Evolutionary conservation across 2,113 vertebrate species (phyloP), one percentile per base, ranked within the genome.

Genomic region (Ranitomeya imitator): DNA sequence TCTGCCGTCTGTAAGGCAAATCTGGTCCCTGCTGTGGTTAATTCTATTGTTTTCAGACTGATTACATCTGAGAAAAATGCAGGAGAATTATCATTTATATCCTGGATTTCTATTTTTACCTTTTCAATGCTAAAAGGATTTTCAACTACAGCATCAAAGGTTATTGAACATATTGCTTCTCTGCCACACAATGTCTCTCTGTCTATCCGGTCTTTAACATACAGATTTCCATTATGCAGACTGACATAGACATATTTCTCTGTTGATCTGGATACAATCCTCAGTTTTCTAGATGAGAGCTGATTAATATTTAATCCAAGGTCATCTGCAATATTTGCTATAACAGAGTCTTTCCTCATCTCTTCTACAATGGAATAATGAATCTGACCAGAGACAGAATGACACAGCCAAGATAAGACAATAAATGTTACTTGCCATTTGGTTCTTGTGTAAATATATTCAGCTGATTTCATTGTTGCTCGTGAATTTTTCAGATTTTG

Each of bases 31-130:
- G 90, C 57, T 23, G 89, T 4, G 3, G 91, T 93, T 14, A 89
- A 91, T 92, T 96, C 94, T 86, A 91, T 94, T 59, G 94, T 94
- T 92, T 94, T 90, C 85, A 94, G 93, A 59, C 91, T 93, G 6
- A 95, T 2, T 78, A 16, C 8, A 18, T 21, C 19, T 78, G 67
- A 12, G 23, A 71, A n/a, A 60, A 59, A 61, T 37, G 31, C 21
- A n/a, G 86, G 86, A n/a, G 86, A 26, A 65, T 90, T 77, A 14
- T 90, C 86, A 61, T 85, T 87, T 11, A 88, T 65, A 85, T 45
- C 63, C 63, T n/a, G 21, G 11, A 65, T 65, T 65, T 65, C 63
- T n/a, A n/a, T 7, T n/a, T 65, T 65, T n/a, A 65, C 19, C 21
- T 65, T 65, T 9, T 9, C n/a, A n/a, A 65, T 65, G 9, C 19